Evolutionary conservation across 2,888 invertebrate species (phyloP).

Genomic region (Ormyrus nitidulus): DNA sequence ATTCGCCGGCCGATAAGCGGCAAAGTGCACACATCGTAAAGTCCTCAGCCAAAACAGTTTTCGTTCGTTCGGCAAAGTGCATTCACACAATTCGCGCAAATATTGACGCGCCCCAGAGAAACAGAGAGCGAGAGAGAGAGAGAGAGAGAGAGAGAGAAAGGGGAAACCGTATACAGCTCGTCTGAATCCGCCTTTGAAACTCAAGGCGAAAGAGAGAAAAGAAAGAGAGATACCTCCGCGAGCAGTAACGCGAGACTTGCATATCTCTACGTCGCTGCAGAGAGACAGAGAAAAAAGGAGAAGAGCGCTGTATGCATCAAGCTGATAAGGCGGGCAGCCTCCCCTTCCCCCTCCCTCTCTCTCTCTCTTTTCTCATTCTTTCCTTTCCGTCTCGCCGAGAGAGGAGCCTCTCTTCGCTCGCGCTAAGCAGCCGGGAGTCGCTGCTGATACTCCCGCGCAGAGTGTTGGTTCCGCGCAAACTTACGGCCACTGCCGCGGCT

Average conservation of each 20-base stretch:
- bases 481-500: conserved; percentile 7
- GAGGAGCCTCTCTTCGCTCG: no score
- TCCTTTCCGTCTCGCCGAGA: neutral
- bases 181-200: conserved; percentile 37
- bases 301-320: conserved; percentile 9
- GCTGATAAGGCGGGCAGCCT: conserved; percentile 32
- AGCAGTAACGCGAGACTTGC: conserved; percentile 20
- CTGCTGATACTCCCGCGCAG: no score
- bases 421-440: no score
- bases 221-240: neutral
- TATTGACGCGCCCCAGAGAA: conserved; percentile 26
- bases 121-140: neutral
- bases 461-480: no score
- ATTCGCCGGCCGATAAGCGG: no score
- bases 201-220: conserved; percentile 12
- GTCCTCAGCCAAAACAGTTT: conserved; percentile 3
- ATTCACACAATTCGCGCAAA: conserved; percentile 38
- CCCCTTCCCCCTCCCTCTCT: neutral
- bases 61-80: neutral
- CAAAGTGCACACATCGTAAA: no score
- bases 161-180: neutral
- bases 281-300: neutral
- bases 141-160: neutral
- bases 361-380: conserved; percentile 27
- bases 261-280: conserved; percentile 20